Evolutionary conservation across 2,797 vertebrate genomes (phyloP).

Genomic region (Tachyglossus aculeatus): DNA sequence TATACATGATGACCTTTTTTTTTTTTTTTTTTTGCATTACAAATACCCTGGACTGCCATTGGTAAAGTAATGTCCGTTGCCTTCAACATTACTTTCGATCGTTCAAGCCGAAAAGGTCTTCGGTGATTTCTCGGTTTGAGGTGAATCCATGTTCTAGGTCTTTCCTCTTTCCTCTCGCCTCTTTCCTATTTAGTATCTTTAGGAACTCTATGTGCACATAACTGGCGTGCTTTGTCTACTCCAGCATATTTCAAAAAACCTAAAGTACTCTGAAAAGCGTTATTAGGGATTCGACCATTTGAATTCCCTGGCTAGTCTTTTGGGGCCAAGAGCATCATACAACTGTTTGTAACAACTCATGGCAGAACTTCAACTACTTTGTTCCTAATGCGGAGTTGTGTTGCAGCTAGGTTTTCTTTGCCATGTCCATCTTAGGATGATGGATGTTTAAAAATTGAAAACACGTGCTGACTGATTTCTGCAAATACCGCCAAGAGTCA

Average conservation of each 20-base stretch:
- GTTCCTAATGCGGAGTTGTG: conserved; percentile 58
- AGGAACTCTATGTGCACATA: conserved; percentile 68
- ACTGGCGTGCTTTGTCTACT: conserved; percentile 53
- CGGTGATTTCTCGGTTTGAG: conserved; percentile 8
- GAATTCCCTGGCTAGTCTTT: conserved; percentile 65
- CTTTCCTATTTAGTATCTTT: conserved; percentile 44
- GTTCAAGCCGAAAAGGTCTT: conserved; percentile 27
- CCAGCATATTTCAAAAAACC: conserved; percentile 42
- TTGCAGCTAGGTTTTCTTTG: conserved; percentile 42
- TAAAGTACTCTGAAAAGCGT: conserved; percentile 53
- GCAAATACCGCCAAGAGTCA: conserved; percentile 53
- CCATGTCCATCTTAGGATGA: conserved; percentile 63
- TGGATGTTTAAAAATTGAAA: conserved; percentile 69
- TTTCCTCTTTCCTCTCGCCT: no score
- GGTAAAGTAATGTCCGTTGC: conserved; percentile 25
- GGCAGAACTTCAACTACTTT: conserved; percentile 73
- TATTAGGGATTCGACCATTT: conserved; percentile 56
- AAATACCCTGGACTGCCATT: conserved; percentile 24
- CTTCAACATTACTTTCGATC: not conserved
- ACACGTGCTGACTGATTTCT: conserved; percentile 57
- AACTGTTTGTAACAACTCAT: conserved; percentile 58
- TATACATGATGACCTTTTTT: no score
- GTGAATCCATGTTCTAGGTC: conserved; percentile 34
- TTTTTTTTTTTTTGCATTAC: no score
- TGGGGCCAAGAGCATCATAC: conserved; percentile 60